Base-by-base conservation (phyloP, 1,140 invertebrate species). In the Habropoda laboriosa region DNA sequence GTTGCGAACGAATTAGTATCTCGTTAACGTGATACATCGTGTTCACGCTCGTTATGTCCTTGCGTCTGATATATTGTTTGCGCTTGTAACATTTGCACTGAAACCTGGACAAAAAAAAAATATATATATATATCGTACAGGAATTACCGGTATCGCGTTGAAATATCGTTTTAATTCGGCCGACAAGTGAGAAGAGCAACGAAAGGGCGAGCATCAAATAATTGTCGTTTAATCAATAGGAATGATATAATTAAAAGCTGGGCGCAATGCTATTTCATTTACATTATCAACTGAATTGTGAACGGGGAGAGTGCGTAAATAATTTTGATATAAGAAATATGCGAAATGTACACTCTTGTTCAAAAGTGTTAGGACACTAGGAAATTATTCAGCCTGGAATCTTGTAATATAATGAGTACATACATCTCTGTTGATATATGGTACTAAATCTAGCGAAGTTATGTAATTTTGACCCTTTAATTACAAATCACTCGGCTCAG, bases 1-100 rank as follows among this genome's bases (percentile, higher is more conserved):
- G 42, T 71, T 42, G 24, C 67, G 24, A 24, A 49, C 51, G 55
- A 60, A 78, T 78, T 78, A 78, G 66, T 71, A 61, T 71, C 75
- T 71, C 66, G 75, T 78, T 78, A 78, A 78, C 66, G 32, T 35
- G 30, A 35, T 45, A 21, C 30, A 32, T 35, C 38, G 21, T 57
- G 61, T 67, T 45, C 42, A 30, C 53, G n/a, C 21, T n/a, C 18
- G 24, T 42, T 53, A n/a, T 51, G n/a, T 57, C 13, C 27, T 45
- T 45, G 40, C 30, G 2, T 24, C 24, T 68, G n/a, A 42, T 38
- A 27, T n/a, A 75, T 75, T 24, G 73, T 75, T 42, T 13, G 18
- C 73, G 38, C 21, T 42, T 0, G 73, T 21, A 55, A 32, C 49
- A 16, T 49, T 51, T 55, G 21, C 45, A 32, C 21, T 10, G 40